phyloP scores from a whole-genome alignment of 1,140 invertebrate genomes.

The Drosophila sechellia region DNA sequence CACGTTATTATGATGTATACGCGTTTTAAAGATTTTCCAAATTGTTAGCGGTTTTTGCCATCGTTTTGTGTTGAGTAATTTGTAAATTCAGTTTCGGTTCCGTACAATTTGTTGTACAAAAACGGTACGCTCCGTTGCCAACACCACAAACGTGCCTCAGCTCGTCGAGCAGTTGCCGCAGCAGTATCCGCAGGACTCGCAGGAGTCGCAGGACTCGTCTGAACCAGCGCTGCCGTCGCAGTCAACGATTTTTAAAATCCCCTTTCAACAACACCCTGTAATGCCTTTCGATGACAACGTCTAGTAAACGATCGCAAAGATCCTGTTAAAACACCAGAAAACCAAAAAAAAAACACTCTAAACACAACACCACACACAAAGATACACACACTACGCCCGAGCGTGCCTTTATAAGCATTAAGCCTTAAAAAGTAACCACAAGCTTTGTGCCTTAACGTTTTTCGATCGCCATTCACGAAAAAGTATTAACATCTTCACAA shows the following conservation, averaged over 20 bases:
- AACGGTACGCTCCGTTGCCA: slow-evolving; percentile 67
- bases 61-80: slow-evolving; percentile 53
- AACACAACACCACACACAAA: slow-evolving; percentile 30
- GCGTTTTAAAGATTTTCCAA: slow-evolving; percentile 57
- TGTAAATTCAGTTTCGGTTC: slow-evolving; percentile 65
- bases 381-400: slow-evolving; percentile 51
- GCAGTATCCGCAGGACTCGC: slow-evolving; percentile 23
- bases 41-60: slow-evolving; percentile 56
- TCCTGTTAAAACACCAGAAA: slow-evolving; percentile 15
- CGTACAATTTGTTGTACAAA: slow-evolving; percentile 79
- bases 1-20: slow-evolving; percentile 59
- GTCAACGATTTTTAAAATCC: slow-evolving; percentile 82
- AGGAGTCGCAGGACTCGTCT: slow-evolving; percentile 33
- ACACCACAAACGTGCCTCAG: slow-evolving; percentile 83
- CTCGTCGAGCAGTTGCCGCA: slow-evolving; percentile 65
- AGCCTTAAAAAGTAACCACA: slow-evolving; percentile 35
- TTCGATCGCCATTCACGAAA: slow-evolving; percentile 35
- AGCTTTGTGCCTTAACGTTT: slow-evolving; percentile 69
- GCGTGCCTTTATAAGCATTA: slow-evolving; percentile 68
- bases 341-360: background rate
- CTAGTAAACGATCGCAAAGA: slow-evolving; percentile 24
- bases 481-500: slow-evolving; percentile 10
- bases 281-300: slow-evolving; percentile 61
- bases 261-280: slow-evolving; percentile 45
- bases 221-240: slow-evolving; percentile 66